phyloP scores from a whole-genome alignment of 2,888 invertebrate genomes.

The Hypselothyrea guttata region DNA sequence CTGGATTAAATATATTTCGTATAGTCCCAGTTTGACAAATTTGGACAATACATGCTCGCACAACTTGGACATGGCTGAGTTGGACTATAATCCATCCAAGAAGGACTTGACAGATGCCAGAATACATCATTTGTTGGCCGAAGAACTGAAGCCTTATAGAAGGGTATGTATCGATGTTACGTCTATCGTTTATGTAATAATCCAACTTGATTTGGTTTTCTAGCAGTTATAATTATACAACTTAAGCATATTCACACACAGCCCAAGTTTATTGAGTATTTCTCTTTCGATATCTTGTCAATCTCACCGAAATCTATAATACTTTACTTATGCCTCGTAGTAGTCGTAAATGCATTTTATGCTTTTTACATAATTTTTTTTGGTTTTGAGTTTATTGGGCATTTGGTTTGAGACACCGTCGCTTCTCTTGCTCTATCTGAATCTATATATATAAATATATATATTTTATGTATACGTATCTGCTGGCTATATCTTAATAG shows the following conservation, averaged over 20 bases:
- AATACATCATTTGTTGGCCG: conserved; percentile 95
- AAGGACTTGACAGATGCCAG: conserved; percentile 96
- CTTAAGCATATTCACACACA: conserved; percentile 41
- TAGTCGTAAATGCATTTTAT: conserved; percentile 37
- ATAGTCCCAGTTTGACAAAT: conserved; percentile 91
- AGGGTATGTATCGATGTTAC: conserved; percentile 85
- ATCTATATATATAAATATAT: conserved; percentile 23
- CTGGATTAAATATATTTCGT: conserved; percentile 1
- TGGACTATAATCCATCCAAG: conserved; percentile 95
- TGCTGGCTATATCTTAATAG: conserved; percentile 48
- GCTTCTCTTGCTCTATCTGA: conserved; percentile 29
- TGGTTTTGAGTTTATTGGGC: conserved; percentile 29
- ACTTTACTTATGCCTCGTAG: conserved; percentile 37
- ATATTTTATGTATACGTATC: conserved; percentile 32
- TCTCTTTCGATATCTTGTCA: conserved; percentile 35
- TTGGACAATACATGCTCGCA: conserved; percentile 90
- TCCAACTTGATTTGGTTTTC: conserved; percentile 52
- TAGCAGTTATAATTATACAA: conserved; percentile 39
- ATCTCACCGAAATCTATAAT: conserved; percentile 28
- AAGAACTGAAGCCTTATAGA: conserved; percentile 93
- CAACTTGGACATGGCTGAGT: conserved; percentile 96
- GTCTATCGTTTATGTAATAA: conserved; percentile 31
- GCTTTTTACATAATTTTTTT: conserved; percentile 37
- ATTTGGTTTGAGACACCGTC: conserved; percentile 49
- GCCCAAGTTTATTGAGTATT: conserved; percentile 50